A percentile compares a stretch with the other conserved stretches of the same genome.
Conservation (phyloP, 1,140 invertebrate genomes). For the Euura lappo region DNA sequence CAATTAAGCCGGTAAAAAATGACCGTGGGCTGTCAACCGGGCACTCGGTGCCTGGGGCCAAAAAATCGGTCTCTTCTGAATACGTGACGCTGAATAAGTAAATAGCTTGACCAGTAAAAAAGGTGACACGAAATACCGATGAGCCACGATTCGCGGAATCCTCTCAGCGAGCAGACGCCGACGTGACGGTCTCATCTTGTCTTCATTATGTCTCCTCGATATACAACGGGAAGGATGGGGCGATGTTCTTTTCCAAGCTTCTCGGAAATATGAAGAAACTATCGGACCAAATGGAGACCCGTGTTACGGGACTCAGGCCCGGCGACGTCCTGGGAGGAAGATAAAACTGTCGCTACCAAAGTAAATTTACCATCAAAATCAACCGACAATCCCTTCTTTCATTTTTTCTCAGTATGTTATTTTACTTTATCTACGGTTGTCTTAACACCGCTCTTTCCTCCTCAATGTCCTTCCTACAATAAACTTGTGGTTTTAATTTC, state of each 20-base stretch:
- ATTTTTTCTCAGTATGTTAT: no score
- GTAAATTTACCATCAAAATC: no score
- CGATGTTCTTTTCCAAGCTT: slow-evolving; percentile 26
- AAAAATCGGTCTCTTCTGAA: slow-evolving; percentile 4
- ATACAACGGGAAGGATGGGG: slow-evolving; percentile 14
- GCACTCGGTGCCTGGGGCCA: not conserved
- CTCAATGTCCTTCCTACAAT: no score
- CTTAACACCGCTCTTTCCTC: no score
- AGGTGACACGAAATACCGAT: slow-evolving; percentile 22
- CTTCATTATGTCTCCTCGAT: slow-evolving; percentile 27
- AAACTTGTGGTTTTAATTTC: no score
- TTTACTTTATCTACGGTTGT: no score
- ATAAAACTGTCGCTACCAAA: not conserved
- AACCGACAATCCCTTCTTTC: no score
- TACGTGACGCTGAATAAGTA: slow-evolving; percentile 23
- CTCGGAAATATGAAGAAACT: slow-evolving; percentile 23
- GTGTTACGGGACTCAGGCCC: not conserved
- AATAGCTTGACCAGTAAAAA: slow-evolving; percentile 22
- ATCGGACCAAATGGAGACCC: no score
- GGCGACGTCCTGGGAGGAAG: not conserved
- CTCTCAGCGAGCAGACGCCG: slow-evolving; percentile 13
- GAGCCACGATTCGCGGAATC: slow-evolving; percentile 31
- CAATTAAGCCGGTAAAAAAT: slow-evolving; percentile 30
- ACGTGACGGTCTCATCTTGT: slow-evolving; percentile 27
- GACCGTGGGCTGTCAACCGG: slow-evolving; percentile 26